phyloP scores from a whole-genome alignment of 2,113 vertebrate genomes.

The Centropristis striata region DNA sequence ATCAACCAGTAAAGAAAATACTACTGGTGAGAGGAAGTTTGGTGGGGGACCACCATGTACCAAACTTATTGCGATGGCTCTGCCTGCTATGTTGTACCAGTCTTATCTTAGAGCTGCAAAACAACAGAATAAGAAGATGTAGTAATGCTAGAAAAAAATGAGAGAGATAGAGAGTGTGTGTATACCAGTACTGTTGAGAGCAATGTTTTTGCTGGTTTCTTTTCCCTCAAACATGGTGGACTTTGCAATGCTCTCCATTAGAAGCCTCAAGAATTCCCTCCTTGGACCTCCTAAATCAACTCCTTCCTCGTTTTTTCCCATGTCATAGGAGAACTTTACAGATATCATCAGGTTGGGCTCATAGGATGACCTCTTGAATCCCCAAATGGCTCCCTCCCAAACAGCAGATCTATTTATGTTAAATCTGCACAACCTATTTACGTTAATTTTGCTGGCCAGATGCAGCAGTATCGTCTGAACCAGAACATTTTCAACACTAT shows the following conservation, averaged over 20 bases:
- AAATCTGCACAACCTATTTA: background rate
- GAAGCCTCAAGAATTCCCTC: conserved; percentile 11
- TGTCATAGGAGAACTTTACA: conserved; percentile 9
- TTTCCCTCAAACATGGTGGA: conserved; percentile 22
- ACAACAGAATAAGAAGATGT: background rate
- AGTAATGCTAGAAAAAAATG: too few species aligned
- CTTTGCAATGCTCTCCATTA: background rate
- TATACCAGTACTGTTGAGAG: conserved; percentile 10
- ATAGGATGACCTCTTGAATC: background rate
- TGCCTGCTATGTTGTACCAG: background rate
- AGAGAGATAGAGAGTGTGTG: too few species aligned
- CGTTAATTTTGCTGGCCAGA: background rate
- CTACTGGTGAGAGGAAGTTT: conserved; percentile 6
- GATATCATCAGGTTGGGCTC: background rate
- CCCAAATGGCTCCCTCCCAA: conserved; percentile 2
- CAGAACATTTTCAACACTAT: background rate
- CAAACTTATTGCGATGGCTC: conserved; percentile 1
- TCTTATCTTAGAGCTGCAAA: conserved; percentile 30
- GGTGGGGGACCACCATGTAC: conserved; percentile 19
- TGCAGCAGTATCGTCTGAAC: conserved; percentile 5
- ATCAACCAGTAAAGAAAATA: background rate
- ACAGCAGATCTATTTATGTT: conserved; percentile 8
- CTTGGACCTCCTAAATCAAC: too few species aligned
- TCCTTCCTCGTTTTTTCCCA: conserved; percentile 1
- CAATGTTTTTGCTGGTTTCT: conserved; percentile 1